Conservation (phyloP, 2,888 invertebrate species). For the Marasmarcha lunaedactyla region DNA sequence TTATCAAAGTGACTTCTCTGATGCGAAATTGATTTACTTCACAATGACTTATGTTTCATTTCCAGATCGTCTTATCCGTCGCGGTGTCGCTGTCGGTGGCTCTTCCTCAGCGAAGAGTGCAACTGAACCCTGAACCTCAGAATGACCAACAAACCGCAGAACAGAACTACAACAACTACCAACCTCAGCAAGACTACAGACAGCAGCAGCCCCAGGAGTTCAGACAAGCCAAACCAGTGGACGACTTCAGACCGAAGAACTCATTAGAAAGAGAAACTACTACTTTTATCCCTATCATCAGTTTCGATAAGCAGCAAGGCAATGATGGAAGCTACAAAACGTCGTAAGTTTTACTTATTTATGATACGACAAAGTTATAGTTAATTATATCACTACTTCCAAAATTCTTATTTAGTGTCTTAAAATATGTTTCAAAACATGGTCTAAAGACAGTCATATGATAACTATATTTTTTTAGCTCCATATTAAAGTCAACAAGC, state of each 20-base stretch:
- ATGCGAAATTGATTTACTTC: no score
- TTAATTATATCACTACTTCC: no score
- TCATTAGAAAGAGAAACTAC: constrained; percentile 71
- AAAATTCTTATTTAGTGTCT: no score
- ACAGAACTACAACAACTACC: constrained; percentile 31
- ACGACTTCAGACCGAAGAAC: constrained; percentile 58
- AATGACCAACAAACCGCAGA: constrained; percentile 42
- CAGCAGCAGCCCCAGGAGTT: constrained; percentile 31
- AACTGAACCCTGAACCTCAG: constrained; percentile 34
- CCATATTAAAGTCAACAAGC: no score
- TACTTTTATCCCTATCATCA: constrained; percentile 84
- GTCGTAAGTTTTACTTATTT: constrained; percentile 62
- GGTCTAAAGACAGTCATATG: no score
- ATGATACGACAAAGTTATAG: no score
- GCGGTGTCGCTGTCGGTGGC: constrained; percentile 48
- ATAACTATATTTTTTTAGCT: no score
- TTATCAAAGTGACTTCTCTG: no score
- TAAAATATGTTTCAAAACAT: no score
- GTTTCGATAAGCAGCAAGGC: constrained; percentile 86
- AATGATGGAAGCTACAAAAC: constrained; percentile 88
- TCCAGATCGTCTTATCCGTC: constrained; percentile 48
- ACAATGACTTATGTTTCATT: no score
- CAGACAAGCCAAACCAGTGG: constrained; percentile 39
- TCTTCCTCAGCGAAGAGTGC: constrained; percentile 52
- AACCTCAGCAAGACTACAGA: constrained; percentile 23